phyloP scores from a whole-genome alignment of 2,797 vertebrate genomes.

The Mormyrus proboscirostris region DNA sequence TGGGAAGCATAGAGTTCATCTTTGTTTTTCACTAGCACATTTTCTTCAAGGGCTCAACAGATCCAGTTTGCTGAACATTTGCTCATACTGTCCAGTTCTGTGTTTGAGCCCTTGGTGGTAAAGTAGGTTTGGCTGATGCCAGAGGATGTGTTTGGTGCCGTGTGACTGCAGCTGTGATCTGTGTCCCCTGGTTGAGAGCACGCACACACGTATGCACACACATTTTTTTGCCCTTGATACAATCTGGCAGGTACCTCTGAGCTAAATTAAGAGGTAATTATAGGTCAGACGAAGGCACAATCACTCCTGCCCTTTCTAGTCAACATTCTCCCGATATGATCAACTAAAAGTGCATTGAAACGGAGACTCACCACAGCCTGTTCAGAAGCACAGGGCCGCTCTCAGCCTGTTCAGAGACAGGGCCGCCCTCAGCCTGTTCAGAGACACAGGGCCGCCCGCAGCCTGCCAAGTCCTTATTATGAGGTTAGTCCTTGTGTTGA shows the following conservation, averaged over 20 bases:
- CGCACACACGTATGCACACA: neutral
- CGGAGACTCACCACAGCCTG: neutral
- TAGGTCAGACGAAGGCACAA: neutral
- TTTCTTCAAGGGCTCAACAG: neutral
- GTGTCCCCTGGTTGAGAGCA: neutral
- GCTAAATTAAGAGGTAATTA: neutral
- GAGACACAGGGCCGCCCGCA: no score
- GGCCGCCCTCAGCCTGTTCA: no score
- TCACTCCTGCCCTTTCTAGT: neutral
- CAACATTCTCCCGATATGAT: neutral
- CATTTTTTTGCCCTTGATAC: neutral
- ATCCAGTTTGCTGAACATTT: neutral
- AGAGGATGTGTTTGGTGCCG: neutral
- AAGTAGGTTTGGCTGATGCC: neutral
- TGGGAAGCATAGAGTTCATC: neutral
- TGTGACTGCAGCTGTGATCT: neutral
- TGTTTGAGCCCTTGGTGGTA: neutral
- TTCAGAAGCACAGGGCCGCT: neutral
- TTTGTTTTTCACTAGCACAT: neutral
- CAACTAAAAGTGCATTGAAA: neutral
- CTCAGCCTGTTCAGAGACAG: neutral
- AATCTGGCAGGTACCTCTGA: neutral
- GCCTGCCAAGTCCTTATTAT: neutral
- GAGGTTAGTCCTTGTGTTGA: conserved; percentile 39
- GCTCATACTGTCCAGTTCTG: neutral